A percentile compares a stretch with the other conserved stretches of the same genome.
Conservation (phyloP, 2,888 invertebrate genomes). For the Punctoribates punctum region DNA sequence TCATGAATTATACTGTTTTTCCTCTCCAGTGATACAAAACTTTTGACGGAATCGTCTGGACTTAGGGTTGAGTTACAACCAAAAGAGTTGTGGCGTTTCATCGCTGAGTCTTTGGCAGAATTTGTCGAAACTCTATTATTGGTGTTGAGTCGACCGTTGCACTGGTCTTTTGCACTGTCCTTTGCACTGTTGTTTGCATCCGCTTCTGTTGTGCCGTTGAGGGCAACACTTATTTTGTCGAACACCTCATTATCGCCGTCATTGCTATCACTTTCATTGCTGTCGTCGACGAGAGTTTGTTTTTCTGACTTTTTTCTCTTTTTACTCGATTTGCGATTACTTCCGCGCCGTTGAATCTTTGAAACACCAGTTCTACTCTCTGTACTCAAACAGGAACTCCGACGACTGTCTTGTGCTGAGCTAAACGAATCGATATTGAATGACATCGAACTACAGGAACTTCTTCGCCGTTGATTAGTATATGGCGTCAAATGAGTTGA, state of each 20-base stretch:
- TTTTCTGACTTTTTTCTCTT: conserved; percentile 51
- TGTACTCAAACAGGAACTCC: conserved; percentile 32
- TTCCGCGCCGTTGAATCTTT: conserved; percentile 50
- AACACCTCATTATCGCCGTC: conserved; percentile 51
- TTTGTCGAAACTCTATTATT: background rate
- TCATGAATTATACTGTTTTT: conserved; percentile 43
- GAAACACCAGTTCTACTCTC: conserved; percentile 44
- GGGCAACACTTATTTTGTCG: background rate
- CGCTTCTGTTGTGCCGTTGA: background rate
- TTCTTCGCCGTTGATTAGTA: conserved; percentile 13
- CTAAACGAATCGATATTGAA: conserved; percentile 21
- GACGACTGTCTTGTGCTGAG: background rate
- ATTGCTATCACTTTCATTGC: conserved; percentile 62
- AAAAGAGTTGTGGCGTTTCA: conserved; percentile 17
- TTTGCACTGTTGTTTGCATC: background rate
- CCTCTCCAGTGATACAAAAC: background rate
- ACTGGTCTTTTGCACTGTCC: too few relatives aligned
- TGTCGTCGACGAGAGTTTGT: conserved; percentile 53
- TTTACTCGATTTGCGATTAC: conserved; percentile 52
- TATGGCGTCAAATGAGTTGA: conserved; percentile 24
- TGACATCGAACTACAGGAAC: conserved; percentile 23
- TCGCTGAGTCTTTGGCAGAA: background rate
- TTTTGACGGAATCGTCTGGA: conserved; percentile 33
- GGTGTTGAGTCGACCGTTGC: conserved; percentile 16
- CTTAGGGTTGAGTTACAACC: conserved; percentile 28